These are phyloP conservation scores for Tetragonisca angustula DNA, from an alignment of 2,888 invertebrate species.

Conservation along the genomic window DNA sequence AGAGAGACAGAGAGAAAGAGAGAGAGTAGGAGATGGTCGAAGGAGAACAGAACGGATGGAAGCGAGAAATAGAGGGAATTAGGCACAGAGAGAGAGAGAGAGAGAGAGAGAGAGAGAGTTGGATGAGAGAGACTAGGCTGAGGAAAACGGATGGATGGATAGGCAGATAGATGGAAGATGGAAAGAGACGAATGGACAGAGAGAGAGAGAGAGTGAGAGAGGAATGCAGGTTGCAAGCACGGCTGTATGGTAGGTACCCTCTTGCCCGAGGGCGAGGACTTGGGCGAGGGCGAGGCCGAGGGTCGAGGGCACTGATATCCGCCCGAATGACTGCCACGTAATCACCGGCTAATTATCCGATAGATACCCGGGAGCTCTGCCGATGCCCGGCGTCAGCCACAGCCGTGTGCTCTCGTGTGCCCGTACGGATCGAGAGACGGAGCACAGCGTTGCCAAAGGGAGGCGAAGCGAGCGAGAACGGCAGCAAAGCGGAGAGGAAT, in stretches of 20 bases:
- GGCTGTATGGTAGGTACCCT: constrained; percentile 59
- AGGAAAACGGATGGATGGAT: constrained; percentile 53
- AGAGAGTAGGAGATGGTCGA: constrained; percentile 10
- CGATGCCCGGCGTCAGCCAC: constrained; percentile 74
- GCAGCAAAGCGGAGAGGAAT: constrained; percentile 66
- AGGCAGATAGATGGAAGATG: constrained; percentile 49
- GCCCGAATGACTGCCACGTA: constrained; percentile 83
- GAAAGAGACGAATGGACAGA: constrained; percentile 32
- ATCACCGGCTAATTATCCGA: constrained; percentile 84
- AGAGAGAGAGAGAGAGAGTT: constrained; percentile 13
- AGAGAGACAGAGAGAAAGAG: constrained; percentile 3
- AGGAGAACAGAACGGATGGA: constrained; percentile 33
- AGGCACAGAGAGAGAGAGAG: constrained; percentile 23
- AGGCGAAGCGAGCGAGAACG: constrained; percentile 65
- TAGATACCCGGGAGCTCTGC: constrained; percentile 80
- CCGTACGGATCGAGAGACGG: constrained; percentile 51
- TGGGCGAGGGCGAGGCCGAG: constrained; percentile 67
- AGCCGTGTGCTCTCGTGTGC: constrained; percentile 66
- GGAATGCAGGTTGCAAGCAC: constrained; percentile 57
- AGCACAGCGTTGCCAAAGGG: constrained; percentile 59
- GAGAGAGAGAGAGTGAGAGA: constrained; percentile 16
- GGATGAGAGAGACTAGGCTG: constrained; percentile 35
- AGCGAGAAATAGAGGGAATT: constrained; percentile 62
- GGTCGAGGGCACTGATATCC: constrained; percentile 81
- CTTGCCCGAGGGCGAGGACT: constrained; percentile 68